Percentiles rank a stretch among this genome's conserved stretches.
phyloP scores from a whole-genome alignment of 92 coral and sea anemone species.

The Zoanthus solanderi region DNA sequence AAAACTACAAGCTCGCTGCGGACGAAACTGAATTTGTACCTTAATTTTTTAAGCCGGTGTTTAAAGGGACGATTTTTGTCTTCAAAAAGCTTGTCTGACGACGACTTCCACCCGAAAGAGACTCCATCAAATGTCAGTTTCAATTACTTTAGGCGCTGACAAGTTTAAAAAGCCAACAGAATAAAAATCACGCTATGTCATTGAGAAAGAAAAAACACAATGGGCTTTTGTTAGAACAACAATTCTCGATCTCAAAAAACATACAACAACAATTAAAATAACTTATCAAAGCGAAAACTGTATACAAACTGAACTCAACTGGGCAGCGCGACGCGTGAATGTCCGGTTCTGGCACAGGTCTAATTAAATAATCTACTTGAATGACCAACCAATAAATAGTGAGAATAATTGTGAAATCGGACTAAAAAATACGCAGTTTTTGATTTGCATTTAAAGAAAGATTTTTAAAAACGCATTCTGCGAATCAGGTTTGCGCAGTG shows the following conservation, averaged over 20 bases:
- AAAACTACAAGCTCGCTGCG: not conserved
- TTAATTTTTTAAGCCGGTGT: not conserved
- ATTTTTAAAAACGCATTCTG: not conserved
- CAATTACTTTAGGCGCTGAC: conserved; percentile 41
- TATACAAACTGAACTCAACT: not conserved
- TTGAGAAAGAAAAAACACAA: conserved; percentile 9
- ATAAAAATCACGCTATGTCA: conserved; percentile 25
- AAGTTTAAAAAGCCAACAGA: conserved; percentile 30
- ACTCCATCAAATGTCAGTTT: not conserved
- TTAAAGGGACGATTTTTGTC: not conserved
- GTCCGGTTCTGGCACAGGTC: not conserved
- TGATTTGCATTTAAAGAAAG: not conserved
- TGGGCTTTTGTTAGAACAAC: not conserved
- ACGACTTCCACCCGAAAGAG: not conserved
- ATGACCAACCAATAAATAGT: conserved; percentile 3
- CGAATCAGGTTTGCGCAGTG: not conserved
- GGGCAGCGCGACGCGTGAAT: not conserved
- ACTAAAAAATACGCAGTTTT: conserved; percentile 1
- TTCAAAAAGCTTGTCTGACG: not conserved
- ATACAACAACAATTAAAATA: not conserved
- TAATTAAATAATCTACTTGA: conserved; percentile 37
- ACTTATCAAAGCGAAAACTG: not conserved
- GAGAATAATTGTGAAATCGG: conserved; percentile 10
- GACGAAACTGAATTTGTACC: not conserved
- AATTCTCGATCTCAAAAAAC: not conserved